Base-by-base conservation (phyloP, 1,140 invertebrate genomes). In the Heliothis virescens region DNA sequence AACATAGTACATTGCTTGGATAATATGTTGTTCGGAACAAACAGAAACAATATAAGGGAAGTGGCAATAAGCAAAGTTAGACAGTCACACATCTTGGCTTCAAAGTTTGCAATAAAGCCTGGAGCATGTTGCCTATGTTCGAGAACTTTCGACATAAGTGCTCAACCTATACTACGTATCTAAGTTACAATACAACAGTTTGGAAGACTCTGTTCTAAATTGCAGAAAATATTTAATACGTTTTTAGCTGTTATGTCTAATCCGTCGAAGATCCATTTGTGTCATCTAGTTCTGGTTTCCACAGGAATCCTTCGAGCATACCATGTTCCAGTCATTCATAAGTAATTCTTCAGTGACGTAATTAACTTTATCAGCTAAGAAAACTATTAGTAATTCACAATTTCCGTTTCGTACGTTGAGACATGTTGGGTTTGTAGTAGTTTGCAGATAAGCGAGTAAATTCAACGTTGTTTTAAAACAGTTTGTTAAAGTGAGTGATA, bases 391-490 rank as follows among this genome's bases (percentile, higher is more conserved):
- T 67, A 21, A 67, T 18, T 67, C 62, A 3, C 41, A 18, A 16
- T 11, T 15, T 65, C 63, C 41, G 16, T 12, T 48, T n/a, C 48
- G 41, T 16, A 10, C 18, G 41, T 48, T 16, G 34, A 18, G 11
- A 65, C 62, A 48, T 10, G 34, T 34, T 48, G n/a, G 41, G 41
- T 67, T 48, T 67, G 48, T 48, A 48, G 9, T 1, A 41, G 62
- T 34, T 65, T 16, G 18, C 63, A 67, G 63, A 67, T 67, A 67
- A 67, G 63, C 63, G 41, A 21, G 48, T 41, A 65, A 21, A 48
- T 67, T 67, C 63, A 48, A 41, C 41, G 48, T 67, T 48, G 34
- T 47, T 65, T n/a, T 67, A 57, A 57, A 57, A 67, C 41, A 16
- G 41, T 48, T 67, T 47, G 41, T 21, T 48, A 12, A 13, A 48